Conservation (phyloP, 1,140 invertebrate species). For the Chironomus striatipennis region DNA sequence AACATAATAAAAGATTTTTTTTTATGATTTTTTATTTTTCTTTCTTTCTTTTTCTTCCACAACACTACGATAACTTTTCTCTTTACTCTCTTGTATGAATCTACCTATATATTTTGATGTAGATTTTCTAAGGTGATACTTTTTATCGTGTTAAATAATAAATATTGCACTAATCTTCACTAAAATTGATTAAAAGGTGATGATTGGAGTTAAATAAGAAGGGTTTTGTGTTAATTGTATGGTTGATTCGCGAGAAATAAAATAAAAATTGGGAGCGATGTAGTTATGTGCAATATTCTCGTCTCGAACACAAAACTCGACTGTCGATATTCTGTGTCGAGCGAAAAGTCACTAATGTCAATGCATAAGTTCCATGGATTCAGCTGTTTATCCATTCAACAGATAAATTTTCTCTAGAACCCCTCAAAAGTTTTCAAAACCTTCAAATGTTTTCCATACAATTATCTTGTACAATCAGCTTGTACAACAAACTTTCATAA, state of each 20-base stretch:
- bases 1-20: conserved; percentile 21
- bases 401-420: too few relatives aligned
- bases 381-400: too few relatives aligned
- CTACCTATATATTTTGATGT: too few relatives aligned
- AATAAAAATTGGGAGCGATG: conserved; percentile 14
- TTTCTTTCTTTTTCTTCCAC: background rate
- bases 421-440: background rate
- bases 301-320: conserved; percentile 11
- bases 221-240: conserved; percentile 9
- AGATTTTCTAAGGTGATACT: background rate
- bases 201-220: background rate
- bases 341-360: background rate
- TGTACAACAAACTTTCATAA: background rate
- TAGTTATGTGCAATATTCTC: background rate
- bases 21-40: background rate
- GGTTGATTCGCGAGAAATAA: conserved; percentile 17
- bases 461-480: background rate
- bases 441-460: background rate
- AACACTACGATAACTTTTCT: background rate
- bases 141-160: background rate
- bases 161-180: conserved; percentile 4
- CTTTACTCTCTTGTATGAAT: background rate
- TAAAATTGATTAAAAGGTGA: background rate
- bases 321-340: background rate
- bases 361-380: background rate